Evolutionary conservation across 1,140 invertebrate species (phyloP).

Genomic region (Drosophila parabipectinata): DNA sequence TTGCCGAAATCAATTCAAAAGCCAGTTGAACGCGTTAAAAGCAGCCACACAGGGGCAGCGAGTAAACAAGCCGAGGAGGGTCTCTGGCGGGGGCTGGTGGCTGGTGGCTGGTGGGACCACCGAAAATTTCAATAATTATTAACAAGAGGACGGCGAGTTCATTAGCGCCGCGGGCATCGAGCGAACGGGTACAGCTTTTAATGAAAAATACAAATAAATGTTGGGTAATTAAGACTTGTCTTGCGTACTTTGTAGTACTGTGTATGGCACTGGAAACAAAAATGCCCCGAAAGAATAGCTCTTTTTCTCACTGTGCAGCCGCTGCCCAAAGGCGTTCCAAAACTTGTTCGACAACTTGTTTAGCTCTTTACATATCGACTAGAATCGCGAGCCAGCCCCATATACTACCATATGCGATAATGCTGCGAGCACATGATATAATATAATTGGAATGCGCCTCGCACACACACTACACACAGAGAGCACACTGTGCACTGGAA

Average conservation of each 20-base stretch:
- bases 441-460: constrained; percentile 77
- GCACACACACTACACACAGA: constrained; percentile 14
- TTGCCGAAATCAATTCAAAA: constrained; percentile 81
- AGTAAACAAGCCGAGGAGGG: constrained; percentile 26
- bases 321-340: constrained; percentile 59
- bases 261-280: constrained; percentile 17
- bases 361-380: constrained; percentile 72
- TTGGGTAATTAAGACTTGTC: constrained; percentile 79
- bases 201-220: constrained; percentile 74
- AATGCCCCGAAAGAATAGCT: background rate
- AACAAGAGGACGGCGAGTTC: constrained; percentile 75
- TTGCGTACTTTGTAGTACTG: constrained; percentile 48
- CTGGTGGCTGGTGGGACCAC: constrained; percentile 2
- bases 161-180: constrained; percentile 66
- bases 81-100: background rate
- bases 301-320: constrained; percentile 22
- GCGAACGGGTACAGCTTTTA: constrained; percentile 39
- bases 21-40: constrained; percentile 79
- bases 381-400: constrained; percentile 64
- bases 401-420: constrained; percentile 74
- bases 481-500: constrained; percentile 11
- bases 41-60: constrained; percentile 62
- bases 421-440: constrained; percentile 76
- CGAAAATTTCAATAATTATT: constrained; percentile 78
- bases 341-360: constrained; percentile 81